Base-by-base conservation (phyloP, 1,140 invertebrate genomes). In the Eciton burchellii region DNA sequence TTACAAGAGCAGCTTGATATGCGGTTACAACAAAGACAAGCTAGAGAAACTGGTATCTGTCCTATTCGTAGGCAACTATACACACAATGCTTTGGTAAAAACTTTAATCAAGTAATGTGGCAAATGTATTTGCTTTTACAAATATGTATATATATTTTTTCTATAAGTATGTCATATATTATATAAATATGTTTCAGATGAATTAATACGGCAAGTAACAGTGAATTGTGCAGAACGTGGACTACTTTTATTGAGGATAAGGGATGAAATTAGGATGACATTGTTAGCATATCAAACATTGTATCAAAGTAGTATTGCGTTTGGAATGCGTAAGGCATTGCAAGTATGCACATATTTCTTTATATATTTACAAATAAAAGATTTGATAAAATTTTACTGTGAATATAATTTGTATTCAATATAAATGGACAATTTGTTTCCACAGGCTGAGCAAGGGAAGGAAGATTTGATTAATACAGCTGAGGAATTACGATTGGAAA, bases 161-260 rank as follows among this genome's bases (percentile, higher is more conserved):
- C 4, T 19, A 5, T 5, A 9, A 54, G 29, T 52, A 16, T 24
- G 35, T 54, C 6, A 6, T 16, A 57, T 57, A 3, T 4, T 2
- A 59, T 65, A 43, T 47, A 41, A 45, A 26, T 12, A 41, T 85
- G 14, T 66, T 68, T 89, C 81, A 98, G 98, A 99, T 94, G 98
- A 99, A 94, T 94, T 99, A 45, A 99, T 99, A 89, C 94, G 98
- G 29, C 97, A 99, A 95, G 98, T 99, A 12, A 99, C 99, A 3
- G 98, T 99, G 14, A 99, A 99, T 93, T 99, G 99, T 92, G 97
- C 97, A 0, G 99, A 99, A 94, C 95, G 99, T 85, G 99, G 99
- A n/a, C 94, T 99, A 8, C 93, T 99, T 1, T 94, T 99, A 14
- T 93, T 99, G 26, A 95, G 99, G 89, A 97, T 99, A 0, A 95